phyloP scores from a whole-genome alignment of 1,140 invertebrate species.

The Apocrypta bakeri region DNA sequence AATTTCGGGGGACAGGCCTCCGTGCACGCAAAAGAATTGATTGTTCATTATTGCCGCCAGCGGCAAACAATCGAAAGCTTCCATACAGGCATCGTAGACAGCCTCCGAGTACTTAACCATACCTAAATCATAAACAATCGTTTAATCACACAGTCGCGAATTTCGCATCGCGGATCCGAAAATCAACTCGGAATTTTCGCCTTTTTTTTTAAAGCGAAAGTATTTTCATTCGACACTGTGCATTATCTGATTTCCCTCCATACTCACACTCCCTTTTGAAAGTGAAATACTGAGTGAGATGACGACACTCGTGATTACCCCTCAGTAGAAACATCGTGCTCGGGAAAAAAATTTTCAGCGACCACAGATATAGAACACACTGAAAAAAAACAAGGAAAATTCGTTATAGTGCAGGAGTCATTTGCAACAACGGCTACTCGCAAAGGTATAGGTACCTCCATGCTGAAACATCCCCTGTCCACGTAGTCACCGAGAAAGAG shows the following conservation, averaged over 20 bases:
- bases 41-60: slow-evolving; percentile 99
- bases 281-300: slow-evolving; percentile 99
- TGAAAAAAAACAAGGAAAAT: slow-evolving; percentile 71
- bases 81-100: slow-evolving; percentile 99
- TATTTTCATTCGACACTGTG: too few relatives aligned
- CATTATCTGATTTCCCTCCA: neutral
- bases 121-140: slow-evolving; percentile 77
- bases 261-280: slow-evolving; percentile 99
- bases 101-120: slow-evolving; percentile 99
- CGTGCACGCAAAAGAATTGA: slow-evolving; percentile 99
- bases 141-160: neutral
- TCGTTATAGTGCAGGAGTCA: too few relatives aligned
- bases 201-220: too few relatives aligned
- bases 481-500: slow-evolving; percentile 99
- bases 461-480: slow-evolving; percentile 99
- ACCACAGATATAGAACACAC: slow-evolving; percentile 99
- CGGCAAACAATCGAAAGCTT: slow-evolving; percentile 99
- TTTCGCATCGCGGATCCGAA: too few relatives aligned
- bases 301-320: slow-evolving; percentile 99
- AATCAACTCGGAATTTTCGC: too few relatives aligned
- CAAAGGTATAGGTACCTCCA: slow-evolving; percentile 86
- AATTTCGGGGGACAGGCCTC: slow-evolving; percentile 98
- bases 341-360: slow-evolving; percentile 98
- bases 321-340: slow-evolving; percentile 98
- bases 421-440: neutral